Conservation (phyloP, 2,888 invertebrate species). For the Clanis bilineata region DNA sequence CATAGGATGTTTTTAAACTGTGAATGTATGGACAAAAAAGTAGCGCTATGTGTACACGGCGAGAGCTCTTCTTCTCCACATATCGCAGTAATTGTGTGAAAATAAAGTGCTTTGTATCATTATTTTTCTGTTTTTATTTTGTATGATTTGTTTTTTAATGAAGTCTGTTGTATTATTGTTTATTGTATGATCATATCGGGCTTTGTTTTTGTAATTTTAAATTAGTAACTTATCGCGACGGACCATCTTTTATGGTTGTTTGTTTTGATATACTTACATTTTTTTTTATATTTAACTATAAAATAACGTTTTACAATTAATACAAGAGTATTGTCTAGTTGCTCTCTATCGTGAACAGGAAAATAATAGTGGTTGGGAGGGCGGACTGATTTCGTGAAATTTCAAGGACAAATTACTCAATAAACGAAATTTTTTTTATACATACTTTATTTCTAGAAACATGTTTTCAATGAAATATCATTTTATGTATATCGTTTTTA, state of each 20-base stretch:
- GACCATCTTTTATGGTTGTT: neutral
- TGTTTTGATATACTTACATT: neutral
- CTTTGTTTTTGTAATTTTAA: constrained; percentile 9
- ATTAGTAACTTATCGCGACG: neutral
- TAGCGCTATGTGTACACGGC: constrained; percentile 46
- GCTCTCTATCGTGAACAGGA: no score
- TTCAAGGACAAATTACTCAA: no score
- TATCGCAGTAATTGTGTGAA: constrained; percentile 72
- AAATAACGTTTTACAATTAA: neutral
- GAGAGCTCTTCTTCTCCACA: constrained; percentile 53
- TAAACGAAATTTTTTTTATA: no score
- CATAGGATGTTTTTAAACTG: constrained; percentile 42
- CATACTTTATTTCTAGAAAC: no score
- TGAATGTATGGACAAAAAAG: constrained; percentile 40
- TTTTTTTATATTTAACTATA: neutral
- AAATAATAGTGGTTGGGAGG: no score
- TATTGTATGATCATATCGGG: constrained; percentile 2
- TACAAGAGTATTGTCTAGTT: no score
- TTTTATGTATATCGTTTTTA: no score
- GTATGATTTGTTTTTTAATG: constrained; percentile 19
- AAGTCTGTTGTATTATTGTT: neutral
- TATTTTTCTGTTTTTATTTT: constrained; percentile 58
- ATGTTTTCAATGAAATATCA: no score
- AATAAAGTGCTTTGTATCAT: constrained; percentile 74
- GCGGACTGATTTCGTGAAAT: no score